Percentiles rank a stretch among this genome's conserved stretches.
These are phyloP conservation scores for Chelon auratus DNA, from an alignment of 2,797 vertebrate species.

Conservation along the genomic window DNA sequence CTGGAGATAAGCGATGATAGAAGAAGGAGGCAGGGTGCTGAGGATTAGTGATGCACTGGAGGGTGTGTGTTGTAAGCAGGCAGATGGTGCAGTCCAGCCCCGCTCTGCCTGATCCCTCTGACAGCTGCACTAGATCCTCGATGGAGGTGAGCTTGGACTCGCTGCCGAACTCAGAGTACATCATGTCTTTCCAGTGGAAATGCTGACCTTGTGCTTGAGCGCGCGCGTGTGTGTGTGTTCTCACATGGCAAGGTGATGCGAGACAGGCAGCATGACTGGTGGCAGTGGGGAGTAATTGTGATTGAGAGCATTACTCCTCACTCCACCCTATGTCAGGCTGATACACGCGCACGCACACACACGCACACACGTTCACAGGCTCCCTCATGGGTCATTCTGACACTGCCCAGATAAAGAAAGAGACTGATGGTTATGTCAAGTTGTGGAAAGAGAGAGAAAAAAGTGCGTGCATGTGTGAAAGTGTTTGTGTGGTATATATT, in stretches of 20 bases:
- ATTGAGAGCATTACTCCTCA: conserved; percentile 81
- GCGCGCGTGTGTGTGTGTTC: conserved; percentile 8
- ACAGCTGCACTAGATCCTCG: conserved; percentile 78
- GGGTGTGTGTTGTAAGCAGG: conserved; percentile 76
- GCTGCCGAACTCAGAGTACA: conserved; percentile 60
- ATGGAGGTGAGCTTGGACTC: conserved; percentile 67
- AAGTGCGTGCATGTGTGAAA: conserved; percentile 27
- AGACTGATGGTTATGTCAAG: conserved; percentile 77
- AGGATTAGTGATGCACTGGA: conserved; percentile 69
- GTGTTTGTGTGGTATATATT: conserved; percentile 65
- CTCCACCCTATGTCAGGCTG: conserved; percentile 71
- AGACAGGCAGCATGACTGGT: conserved; percentile 77
- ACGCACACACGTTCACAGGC: conserved; percentile 53
- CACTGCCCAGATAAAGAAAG: conserved; percentile 85
- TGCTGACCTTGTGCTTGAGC: conserved; percentile 59
- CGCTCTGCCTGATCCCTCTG: conserved; percentile 62
- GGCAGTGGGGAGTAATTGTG: conserved; percentile 84
- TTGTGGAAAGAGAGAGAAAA: conserved; percentile 50
- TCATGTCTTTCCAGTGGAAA: conserved; percentile 68
- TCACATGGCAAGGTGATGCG: conserved; percentile 56
- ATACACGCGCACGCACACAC: conserved; percentile 40
- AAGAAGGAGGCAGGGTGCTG: conserved; percentile 73
- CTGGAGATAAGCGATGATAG: conserved; percentile 81
- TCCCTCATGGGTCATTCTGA: conserved; percentile 82
- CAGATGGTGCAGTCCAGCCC: conserved; percentile 65